A percentile compares a stretch with the other conserved stretches of the same genome.
These are phyloP conservation scores for Polypedilum pembai DNA, from an alignment of 1,140 invertebrate genomes.

Conservation along the genomic window DNA sequence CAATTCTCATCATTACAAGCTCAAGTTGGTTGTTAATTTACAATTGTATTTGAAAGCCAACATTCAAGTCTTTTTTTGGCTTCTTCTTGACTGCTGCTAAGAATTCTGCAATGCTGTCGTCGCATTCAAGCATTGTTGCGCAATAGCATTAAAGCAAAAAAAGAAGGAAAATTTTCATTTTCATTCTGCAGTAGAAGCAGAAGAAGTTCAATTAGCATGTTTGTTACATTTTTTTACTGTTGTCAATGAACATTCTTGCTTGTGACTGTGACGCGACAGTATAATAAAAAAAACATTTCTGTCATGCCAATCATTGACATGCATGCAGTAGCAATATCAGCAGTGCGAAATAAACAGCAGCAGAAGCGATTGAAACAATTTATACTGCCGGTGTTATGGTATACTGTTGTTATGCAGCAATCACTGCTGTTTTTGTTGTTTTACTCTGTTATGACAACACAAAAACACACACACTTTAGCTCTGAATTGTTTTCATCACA, in stretches of 20 bases:
- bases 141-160: background rate
- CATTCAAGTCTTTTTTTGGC: background rate
- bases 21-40: background rate
- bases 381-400: background rate
- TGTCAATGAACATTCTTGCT: background rate
- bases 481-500: background rate
- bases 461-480: background rate
- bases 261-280: background rate
- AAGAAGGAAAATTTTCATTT: background rate
- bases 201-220: background rate
- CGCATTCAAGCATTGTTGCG: background rate
- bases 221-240: background rate
- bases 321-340: background rate
- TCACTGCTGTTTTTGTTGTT: background rate
- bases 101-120: background rate
- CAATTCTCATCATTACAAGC: background rate
- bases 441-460: too few relatives aligned
- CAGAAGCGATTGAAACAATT: background rate
- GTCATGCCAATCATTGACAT: conserved; percentile 3
- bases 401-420: conserved; percentile 1
- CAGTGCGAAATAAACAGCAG: conserved; percentile 2
- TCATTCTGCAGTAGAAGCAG: background rate
- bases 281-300: background rate
- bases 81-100: background rate
- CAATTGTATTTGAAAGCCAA: background rate